phyloP scores from a whole-genome alignment of 2,113 vertebrate genomes.

The Aldabrachelys gigantea region DNA sequence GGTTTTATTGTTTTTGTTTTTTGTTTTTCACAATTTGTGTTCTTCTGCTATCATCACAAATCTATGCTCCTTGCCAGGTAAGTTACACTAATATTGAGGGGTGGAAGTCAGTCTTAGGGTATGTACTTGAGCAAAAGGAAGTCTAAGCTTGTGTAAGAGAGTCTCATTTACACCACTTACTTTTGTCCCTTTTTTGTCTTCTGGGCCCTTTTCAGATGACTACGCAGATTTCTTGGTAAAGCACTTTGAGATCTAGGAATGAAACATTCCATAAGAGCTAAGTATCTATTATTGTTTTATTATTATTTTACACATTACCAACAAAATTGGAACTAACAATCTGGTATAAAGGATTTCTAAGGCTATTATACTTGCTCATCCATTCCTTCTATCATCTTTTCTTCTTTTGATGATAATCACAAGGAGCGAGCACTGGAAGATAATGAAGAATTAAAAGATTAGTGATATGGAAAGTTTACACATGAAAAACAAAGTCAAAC shows the following conservation, averaged over 20 bases:
- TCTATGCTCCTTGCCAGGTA: neutral
- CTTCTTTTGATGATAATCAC: conserved; percentile 44
- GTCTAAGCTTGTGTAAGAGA: rapidly evolving
- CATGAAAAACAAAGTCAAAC: conserved; percentile 20
- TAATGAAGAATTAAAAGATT: conserved; percentile 42
- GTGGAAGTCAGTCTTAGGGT: neutral
- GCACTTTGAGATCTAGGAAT: neutral
- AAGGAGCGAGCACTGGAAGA: conserved; percentile 28
- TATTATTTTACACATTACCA: conserved; percentile 3
- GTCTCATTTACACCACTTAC: neutral
- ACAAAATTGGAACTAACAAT: neutral
- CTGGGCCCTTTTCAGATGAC: neutral
- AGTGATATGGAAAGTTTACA: neutral
- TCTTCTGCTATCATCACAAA: neutral
- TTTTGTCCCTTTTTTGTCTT: neutral
- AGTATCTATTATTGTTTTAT: neutral
- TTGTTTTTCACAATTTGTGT: neutral
- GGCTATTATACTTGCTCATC: neutral
- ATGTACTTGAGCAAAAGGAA: neutral
- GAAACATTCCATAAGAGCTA: neutral
- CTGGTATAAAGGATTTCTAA: neutral
- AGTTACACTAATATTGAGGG: neutral
- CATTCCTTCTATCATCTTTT: conserved; percentile 35
- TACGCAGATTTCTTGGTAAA: neutral
- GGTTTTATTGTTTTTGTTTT: neutral